phyloP scores from a whole-genome alignment of 1,140 invertebrate species.

The Heliothis subflexa region DNA sequence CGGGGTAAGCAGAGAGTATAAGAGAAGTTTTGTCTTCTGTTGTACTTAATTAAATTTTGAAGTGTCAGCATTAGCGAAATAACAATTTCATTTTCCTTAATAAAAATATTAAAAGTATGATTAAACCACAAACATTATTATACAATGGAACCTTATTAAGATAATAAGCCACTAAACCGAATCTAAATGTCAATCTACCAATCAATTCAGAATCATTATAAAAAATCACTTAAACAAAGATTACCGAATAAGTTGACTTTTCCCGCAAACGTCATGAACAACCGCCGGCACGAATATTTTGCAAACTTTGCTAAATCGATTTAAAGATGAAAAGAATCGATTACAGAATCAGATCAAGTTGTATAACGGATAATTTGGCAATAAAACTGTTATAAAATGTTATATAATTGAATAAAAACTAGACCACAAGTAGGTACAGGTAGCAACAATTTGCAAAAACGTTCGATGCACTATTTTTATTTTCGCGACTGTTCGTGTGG shows the following conservation, averaged over 20 bases:
- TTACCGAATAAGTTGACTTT: not conserved
- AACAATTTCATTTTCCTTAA: no score
- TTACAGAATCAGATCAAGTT: conserved; percentile 12
- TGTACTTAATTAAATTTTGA: no score
- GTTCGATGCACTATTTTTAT: no score
- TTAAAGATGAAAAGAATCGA: conserved; percentile 17
- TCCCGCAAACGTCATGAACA: not conserved
- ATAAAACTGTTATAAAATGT: not conserved
- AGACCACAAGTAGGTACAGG: not conserved
- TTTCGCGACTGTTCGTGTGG: no score
- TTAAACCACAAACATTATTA: no score
- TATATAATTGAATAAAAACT: conserved; percentile 17
- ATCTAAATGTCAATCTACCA: not conserved
- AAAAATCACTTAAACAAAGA: not conserved
- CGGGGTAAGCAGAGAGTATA: no score
- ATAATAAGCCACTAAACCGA: no score
- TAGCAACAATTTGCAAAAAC: no score
- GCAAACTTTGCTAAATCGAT: conserved; percentile 14
- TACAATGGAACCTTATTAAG: no score
- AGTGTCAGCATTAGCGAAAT: no score
- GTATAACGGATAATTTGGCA: conserved; percentile 1
- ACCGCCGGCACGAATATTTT: conserved; percentile 12
- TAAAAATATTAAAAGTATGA: no score
- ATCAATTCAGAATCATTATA: not conserved
- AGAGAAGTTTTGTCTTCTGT: no score